Conservation (phyloP, 2,113 vertebrate species). For the Myrmophylax atrothorax region DNA sequence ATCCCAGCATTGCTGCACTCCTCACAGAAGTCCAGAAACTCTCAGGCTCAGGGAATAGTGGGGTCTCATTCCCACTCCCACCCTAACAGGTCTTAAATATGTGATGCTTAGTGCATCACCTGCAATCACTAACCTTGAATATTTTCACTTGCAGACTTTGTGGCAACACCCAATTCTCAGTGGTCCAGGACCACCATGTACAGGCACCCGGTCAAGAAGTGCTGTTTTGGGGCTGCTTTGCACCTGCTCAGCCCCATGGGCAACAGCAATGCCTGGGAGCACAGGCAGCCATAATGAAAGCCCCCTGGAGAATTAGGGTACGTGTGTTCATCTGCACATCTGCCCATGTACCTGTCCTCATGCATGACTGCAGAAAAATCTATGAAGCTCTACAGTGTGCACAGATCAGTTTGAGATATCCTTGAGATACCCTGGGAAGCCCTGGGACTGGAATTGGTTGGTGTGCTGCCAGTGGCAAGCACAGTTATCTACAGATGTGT, state of each 20-base stretch:
- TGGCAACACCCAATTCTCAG: not conserved
- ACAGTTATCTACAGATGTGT: not conserved
- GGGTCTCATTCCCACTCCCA: not conserved
- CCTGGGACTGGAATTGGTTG: not conserved
- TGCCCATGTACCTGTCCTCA: not conserved
- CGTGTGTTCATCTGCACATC: fast-evolving
- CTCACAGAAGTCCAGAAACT: not conserved
- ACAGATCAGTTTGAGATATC: not conserved
- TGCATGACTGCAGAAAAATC: not conserved
- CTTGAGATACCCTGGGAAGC: not conserved
- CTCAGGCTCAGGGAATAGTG: not conserved
- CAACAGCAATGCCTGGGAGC: not conserved
- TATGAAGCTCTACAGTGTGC: not conserved
- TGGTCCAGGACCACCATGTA: not conserved
- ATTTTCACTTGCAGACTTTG: not conserved
- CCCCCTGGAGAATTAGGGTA: not conserved
- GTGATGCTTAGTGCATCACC: not conserved
- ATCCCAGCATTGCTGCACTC: fast-evolving
- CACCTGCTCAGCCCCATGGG: not conserved
- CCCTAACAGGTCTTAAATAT: not conserved
- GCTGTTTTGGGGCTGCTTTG: not conserved
- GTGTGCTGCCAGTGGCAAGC: not conserved
- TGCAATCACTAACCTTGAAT: not conserved
- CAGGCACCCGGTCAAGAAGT: not conserved
- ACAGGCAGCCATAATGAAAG: not conserved